Base-by-base conservation (phyloP, 1,140 invertebrate genomes). In the Macrostomum lignano region DNA sequence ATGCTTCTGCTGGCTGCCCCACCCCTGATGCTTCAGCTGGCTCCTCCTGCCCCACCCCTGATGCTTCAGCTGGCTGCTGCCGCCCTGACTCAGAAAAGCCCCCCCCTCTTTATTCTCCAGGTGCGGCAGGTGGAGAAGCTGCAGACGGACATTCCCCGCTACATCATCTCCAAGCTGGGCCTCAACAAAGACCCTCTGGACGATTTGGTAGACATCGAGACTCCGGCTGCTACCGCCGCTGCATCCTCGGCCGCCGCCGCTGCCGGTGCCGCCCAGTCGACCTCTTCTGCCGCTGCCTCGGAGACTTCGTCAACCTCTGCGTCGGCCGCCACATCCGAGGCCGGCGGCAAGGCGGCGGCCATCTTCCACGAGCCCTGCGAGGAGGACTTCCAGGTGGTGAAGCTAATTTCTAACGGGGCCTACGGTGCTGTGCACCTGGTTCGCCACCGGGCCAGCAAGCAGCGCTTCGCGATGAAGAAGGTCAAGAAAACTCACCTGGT, bases 401-500 rank as follows among this genome's bases (percentile, higher is more conserved):
- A 96, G 61, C 64, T 96, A 26, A 88, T 98, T 42, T 91, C 81
- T 40, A 96, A 96, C 65, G 91, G 66, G 21, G 67, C 66, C 36
- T 67, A 67, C 49, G 62, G 88, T 7, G 82, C 84, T 26, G 91
- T 98, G 6, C 93, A 91, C 57, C 64, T 98, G 24, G 88, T 98
- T 9, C 74, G 86, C 44, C 81, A 93, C 51, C 84, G 79, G 48
- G 73, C 73, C 38, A 79, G 73, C 0, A 62, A 75, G 41, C 74
- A 82, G 47, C 67, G 86, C 46, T 96, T 84, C 59, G 91, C 91
- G 0, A 77, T 98, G 77, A 98, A 98, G 54, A 94, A 94, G 60
- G 93, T 98, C 39, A 86, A 82, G 47, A 98, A 98, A 58, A 84
- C 88, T 51, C 94, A 93, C 62, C 60, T 98, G 30, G 77, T 94